Evolutionary conservation across 2,797 vertebrate species (phyloP).

Genomic region (Sibirionetta formosa): DNA sequence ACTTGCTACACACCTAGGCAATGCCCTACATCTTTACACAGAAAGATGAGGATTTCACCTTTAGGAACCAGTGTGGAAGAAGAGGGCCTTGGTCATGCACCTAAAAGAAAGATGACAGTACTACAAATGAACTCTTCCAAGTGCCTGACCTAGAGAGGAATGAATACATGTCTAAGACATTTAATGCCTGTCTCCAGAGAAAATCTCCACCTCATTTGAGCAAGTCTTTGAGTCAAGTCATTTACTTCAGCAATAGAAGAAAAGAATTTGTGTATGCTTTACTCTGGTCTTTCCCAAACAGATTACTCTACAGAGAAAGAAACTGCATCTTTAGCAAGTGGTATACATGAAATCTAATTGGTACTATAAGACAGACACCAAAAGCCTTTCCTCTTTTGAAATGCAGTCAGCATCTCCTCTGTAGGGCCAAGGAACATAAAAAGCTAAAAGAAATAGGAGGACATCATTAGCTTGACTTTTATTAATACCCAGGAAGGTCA

Average conservation of each 20-base stretch:
- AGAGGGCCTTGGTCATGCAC: background rate
- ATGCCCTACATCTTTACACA: background rate
- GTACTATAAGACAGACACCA: background rate
- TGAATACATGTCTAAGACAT: background rate
- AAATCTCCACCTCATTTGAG: background rate
- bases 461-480: slow-evolving; percentile 21
- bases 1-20: background rate
- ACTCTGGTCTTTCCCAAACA: background rate
- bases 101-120: background rate
- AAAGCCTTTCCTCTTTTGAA: background rate
- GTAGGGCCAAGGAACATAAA: background rate
- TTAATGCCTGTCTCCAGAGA: background rate
- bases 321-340: background rate
- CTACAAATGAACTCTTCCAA: background rate
- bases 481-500: slow-evolving; percentile 4
- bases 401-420: background rate
- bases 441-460: background rate
- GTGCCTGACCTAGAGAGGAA: background rate
- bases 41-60: background rate
- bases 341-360: background rate
- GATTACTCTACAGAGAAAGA: background rate
- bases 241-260: background rate
- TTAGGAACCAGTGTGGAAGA: background rate
- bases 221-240: background rate
- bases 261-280: background rate